A percentile compares a stretch with the other conserved stretches of the same genome.
Conservation (phyloP, 2,797 vertebrate species). For the Ceyx erithaca region DNA sequence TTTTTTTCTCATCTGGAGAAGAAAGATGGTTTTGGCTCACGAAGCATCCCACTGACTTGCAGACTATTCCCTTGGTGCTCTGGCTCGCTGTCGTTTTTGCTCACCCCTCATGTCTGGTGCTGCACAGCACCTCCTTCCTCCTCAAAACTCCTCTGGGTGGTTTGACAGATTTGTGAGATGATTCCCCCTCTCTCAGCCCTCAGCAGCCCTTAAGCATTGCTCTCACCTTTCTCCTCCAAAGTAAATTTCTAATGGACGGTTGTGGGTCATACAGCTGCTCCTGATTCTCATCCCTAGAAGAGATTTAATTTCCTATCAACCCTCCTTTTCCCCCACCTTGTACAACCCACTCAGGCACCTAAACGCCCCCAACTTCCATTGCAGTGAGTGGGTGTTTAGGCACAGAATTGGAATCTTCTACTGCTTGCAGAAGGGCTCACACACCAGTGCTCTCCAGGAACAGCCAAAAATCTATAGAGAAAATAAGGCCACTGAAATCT, state of each 20-base stretch:
- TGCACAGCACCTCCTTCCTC: background rate
- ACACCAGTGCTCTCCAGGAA: background rate
- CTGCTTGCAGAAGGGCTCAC: background rate
- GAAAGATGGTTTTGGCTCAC: background rate
- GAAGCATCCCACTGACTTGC: background rate
- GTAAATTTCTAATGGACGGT: rapidly evolving
- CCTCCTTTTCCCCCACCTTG: background rate
- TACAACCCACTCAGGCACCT: background rate
- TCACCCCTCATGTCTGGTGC: background rate
- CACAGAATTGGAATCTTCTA: background rate
- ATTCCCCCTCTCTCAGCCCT: background rate
- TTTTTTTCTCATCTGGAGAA: background rate
- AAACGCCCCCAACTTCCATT: background rate
- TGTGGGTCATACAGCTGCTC: background rate
- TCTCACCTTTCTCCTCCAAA: background rate
- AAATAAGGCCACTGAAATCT: background rate
- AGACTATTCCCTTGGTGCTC: rapidly evolving
- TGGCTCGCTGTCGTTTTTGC: background rate
- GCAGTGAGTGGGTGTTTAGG: rapidly evolving
- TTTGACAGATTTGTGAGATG: background rate
- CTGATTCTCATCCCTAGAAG: rapidly evolving
- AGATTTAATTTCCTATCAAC: background rate
- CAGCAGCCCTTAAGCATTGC: background rate
- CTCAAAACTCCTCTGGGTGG: background rate
- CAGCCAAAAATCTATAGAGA: rapidly evolving